Evolutionary conservation across 2,797 vertebrate genomes (phyloP).

Genomic region (Limnodromus scolopaceus): DNA sequence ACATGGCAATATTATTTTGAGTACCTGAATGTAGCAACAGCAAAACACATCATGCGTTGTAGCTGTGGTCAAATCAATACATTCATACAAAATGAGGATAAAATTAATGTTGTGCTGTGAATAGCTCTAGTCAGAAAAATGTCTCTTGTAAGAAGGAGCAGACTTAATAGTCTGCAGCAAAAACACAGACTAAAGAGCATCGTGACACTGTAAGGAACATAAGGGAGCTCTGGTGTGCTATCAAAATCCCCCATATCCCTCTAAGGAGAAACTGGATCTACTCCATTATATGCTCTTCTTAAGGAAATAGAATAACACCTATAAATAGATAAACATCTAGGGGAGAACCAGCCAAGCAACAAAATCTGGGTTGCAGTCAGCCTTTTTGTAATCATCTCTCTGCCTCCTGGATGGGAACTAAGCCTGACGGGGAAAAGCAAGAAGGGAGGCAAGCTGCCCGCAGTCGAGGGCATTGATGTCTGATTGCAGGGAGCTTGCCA

Average conservation of each 20-base stretch:
- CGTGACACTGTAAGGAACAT: not conserved
- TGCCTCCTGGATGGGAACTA: not conserved
- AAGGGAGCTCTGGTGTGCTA: not conserved
- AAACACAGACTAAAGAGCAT: not conserved
- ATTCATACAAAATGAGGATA: not conserved
- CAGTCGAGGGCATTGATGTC: fast-evolving
- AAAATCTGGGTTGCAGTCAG: not conserved
- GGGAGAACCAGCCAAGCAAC: not conserved
- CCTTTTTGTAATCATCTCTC: not conserved
- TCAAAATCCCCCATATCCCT: not conserved
- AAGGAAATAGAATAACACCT: not conserved
- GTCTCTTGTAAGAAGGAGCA: not conserved
- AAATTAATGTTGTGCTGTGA: conserved; percentile 20
- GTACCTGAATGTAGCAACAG: not conserved
- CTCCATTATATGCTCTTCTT: not conserved
- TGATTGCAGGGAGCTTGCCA: not conserved
- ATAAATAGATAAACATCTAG: not conserved
- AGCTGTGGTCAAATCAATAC: not conserved
- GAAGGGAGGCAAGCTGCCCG: not conserved
- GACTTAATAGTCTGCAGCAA: not conserved
- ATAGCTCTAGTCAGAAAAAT: not conserved
- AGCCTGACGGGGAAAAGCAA: not conserved
- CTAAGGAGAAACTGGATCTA: not conserved
- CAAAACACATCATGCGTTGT: not conserved
- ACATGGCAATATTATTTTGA: not conserved